Evolutionary conservation across 1,140 invertebrate genomes (phyloP).

Genomic region (Heliconius eleuchia): DNA sequence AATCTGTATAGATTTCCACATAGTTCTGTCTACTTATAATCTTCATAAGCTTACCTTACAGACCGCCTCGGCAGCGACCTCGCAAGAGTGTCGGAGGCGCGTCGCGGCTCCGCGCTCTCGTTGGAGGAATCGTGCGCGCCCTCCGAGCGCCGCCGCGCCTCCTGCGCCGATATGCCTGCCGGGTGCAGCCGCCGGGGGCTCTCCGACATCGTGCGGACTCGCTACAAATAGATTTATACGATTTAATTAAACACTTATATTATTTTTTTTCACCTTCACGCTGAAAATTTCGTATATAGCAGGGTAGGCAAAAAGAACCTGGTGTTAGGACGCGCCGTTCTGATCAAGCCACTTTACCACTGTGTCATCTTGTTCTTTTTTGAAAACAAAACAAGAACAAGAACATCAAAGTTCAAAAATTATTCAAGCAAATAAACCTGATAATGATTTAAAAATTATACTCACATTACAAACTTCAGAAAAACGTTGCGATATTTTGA

Average conservation of each 20-base stretch:
- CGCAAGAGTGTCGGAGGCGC: conserved; percentile 60
- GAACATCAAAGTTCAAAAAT: background rate
- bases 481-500: conserved; percentile 73
- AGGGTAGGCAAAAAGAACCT: too few relatives aligned
- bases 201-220: conserved; percentile 63
- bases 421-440: background rate
- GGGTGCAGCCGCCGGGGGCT: conserved; percentile 60
- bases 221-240: conserved; percentile 37
- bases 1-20: too few relatives aligned
- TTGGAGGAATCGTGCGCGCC: conserved; percentile 46
- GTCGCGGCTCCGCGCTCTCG: conserved; percentile 46
- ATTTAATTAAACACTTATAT: too few relatives aligned
- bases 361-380: too few relatives aligned
- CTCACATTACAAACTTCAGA: conserved; percentile 62
- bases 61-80: conserved; percentile 55
- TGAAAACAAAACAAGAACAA: background rate
- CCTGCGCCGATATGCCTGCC: conserved; percentile 44
- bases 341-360: too few relatives aligned
- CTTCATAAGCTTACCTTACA: conserved; percentile 50
- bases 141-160: conserved; percentile 59
- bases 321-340: too few relatives aligned
- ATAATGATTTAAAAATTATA: conserved; percentile 1
- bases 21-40: background rate
- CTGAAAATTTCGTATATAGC: too few relatives aligned
- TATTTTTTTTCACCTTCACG: too few relatives aligned